phyloP scores from a whole-genome alignment of 2,797 vertebrate genomes.

The Pseudochaenichthys georgianus region DNA sequence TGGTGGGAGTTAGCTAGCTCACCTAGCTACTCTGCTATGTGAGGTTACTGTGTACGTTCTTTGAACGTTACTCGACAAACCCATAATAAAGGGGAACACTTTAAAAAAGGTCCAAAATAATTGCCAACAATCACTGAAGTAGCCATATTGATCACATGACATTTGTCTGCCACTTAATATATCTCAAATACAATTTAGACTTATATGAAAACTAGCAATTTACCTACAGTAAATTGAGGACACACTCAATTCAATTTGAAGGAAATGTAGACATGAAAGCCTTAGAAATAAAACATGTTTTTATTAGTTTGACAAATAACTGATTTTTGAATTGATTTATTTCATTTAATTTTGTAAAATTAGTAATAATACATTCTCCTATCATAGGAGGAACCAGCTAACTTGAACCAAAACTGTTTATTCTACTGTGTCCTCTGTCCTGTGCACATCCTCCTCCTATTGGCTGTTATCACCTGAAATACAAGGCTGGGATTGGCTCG shows the following conservation, averaged over 20 bases:
- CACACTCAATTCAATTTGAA: neutral
- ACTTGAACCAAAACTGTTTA: neutral
- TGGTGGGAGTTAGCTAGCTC: neutral
- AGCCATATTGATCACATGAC: neutral
- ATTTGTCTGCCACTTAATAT: neutral
- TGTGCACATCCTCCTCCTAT: conserved; percentile 4
- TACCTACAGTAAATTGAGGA: neutral
- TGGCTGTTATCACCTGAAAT: conserved; percentile 16
- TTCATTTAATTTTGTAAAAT: neutral
- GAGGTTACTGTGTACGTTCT: too few relatives aligned
- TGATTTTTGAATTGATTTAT: neutral
- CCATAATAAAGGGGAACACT: neutral
- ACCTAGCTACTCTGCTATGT: neutral
- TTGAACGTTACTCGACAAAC: neutral
- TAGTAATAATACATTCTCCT: neutral
- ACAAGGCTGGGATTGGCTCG: conserved; percentile 27
- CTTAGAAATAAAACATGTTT: neutral
- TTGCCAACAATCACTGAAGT: neutral
- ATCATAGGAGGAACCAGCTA: neutral
- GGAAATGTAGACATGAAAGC: neutral
- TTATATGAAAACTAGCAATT: neutral
- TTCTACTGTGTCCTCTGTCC: neutral
- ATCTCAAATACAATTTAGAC: neutral
- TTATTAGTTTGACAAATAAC: neutral
- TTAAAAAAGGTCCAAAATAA: neutral